Percentiles rank a stretch among this genome's conserved stretches.
Evolutionary conservation across 1,140 invertebrate genomes (phyloP).

Genomic region (Lamellibrachia luymesi): DNA sequence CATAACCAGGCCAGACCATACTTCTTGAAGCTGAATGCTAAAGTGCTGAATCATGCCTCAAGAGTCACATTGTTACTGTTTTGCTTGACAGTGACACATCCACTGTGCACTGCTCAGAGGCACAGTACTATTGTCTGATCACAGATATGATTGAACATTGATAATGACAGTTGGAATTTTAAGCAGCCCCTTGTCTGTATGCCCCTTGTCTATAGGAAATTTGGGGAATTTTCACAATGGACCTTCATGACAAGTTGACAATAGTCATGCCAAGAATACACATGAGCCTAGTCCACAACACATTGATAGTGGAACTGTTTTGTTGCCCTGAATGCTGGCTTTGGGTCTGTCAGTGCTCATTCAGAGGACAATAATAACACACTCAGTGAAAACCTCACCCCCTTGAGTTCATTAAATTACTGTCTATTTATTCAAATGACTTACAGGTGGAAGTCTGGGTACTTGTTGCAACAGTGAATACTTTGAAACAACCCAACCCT

Average conservation of each 20-base stretch:
- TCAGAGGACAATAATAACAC: background rate
- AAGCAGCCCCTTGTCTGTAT: background rate
- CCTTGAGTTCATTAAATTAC: background rate
- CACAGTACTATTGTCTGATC: background rate
- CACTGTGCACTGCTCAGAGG: background rate
- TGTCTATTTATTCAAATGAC: background rate
- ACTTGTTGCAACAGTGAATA: background rate
- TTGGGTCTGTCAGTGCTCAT: background rate
- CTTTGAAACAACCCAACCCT: background rate
- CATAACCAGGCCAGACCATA: background rate
- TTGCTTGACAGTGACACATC: background rate
- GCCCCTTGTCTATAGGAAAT: background rate
- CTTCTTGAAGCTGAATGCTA: background rate
- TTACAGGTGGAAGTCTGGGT: background rate
- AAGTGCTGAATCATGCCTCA: background rate
- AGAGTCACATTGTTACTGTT: background rate
- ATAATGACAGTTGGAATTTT: background rate
- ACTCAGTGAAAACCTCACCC: background rate
- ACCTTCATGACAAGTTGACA: background rate
- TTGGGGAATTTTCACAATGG: background rate
- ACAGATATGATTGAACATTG: background rate
- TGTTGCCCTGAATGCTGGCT: background rate
- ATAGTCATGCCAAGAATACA: background rate
- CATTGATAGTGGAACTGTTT: background rate
- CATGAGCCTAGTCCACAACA: background rate